phyloP scores from a whole-genome alignment of 2,797 vertebrate genomes.

The Luscinia luscinia region DNA sequence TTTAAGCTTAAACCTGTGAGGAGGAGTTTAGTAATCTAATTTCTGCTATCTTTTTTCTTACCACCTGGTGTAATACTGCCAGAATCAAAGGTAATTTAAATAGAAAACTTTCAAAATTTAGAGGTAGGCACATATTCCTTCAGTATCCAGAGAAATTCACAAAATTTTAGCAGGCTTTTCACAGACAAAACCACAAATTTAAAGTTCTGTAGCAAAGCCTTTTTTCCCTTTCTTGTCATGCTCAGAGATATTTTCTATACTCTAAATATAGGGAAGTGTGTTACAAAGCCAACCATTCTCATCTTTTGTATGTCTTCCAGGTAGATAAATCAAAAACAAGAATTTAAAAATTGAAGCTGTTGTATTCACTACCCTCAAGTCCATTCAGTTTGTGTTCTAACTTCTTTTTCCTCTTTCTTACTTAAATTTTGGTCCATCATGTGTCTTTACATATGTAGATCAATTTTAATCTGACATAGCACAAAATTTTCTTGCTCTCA shows the following conservation, averaged over 20 bases:
- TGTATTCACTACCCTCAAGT: background rate
- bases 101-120: background rate
- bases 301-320: background rate
- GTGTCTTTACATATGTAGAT: background rate
- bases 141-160: background rate
- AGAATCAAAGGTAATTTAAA: background rate
- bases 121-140: background rate
- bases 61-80: background rate
- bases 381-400: background rate
- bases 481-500: background rate
- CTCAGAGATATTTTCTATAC: background rate
- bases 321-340: accelerated
- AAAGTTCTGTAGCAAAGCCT: background rate
- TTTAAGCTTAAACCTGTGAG: background rate
- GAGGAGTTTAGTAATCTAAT: background rate
- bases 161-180: background rate
- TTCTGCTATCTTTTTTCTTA: background rate
- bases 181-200: background rate
- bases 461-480: background rate
- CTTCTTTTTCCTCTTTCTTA: background rate
- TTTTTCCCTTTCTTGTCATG: background rate
- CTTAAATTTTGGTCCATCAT: background rate
- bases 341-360: background rate
- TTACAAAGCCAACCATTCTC: background rate
- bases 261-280: background rate